phyloP scores from a whole-genome alignment of 2,797 vertebrate genomes.

The Carapus acus region DNA sequence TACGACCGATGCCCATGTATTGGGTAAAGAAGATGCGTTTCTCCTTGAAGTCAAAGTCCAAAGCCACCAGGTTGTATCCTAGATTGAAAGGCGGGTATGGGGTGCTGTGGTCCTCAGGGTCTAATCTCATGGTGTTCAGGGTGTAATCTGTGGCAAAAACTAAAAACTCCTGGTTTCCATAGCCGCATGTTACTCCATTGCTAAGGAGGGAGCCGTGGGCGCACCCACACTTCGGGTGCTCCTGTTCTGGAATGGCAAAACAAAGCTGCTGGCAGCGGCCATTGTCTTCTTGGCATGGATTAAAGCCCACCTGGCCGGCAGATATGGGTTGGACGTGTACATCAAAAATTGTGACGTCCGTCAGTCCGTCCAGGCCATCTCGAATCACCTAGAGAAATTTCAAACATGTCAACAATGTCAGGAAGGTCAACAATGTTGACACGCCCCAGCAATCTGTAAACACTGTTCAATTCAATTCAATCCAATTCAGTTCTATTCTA shows the following conservation, averaged over 20 bases:
- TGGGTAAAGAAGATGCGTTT: constrained; percentile 83
- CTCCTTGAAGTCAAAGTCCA: constrained; percentile 82
- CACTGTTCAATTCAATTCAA: no score
- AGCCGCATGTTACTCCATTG: constrained; percentile 82
- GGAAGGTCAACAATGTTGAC: no score
- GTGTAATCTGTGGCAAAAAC: constrained; percentile 81
- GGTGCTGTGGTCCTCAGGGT: constrained; percentile 80
- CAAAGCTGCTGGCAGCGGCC: constrained; percentile 89
- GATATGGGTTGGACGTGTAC: constrained; percentile 74
- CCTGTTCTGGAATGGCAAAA: constrained; percentile 77
- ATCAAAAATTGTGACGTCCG: constrained; percentile 81
- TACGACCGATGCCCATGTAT: constrained; percentile 63
- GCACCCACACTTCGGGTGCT: constrained; percentile 79
- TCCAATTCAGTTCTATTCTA: no score
- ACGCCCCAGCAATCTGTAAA: no score
- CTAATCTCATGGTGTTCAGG: constrained; percentile 79
- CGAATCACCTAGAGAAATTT: constrained; percentile 73
- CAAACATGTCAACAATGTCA: no score
- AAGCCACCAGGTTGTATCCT: constrained; percentile 67
- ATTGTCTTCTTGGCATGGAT: constrained; percentile 81
- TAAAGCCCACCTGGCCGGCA: constrained; percentile 77
- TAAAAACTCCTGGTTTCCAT: constrained; percentile 80
- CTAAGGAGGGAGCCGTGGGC: constrained; percentile 79
- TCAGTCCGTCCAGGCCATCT: constrained; percentile 77
- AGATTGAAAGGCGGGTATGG: constrained; percentile 75